Base-by-base conservation (phyloP, 1,140 invertebrate genomes). In the Teleopsis dalmanni region DNA sequence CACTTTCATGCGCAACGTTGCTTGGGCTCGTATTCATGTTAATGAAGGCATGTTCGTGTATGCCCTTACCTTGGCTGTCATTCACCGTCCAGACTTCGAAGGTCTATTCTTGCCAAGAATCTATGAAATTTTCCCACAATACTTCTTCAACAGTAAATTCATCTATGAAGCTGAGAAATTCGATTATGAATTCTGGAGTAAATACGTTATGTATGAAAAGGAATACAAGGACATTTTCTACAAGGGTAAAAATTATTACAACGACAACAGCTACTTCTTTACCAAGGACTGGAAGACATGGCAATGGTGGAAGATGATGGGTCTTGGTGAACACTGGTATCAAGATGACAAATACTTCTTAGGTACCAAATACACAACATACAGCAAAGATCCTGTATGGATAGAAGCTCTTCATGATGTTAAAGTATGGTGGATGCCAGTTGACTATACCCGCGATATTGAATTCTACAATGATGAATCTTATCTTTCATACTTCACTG, bases 401-500 rank as follows among this genome's bases (percentile, higher is more conserved):
- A n/a, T n/a, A n/a, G n/a, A n/a, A n/a, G n/a, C n/a, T n/a, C n/a
- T n/a, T n/a, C n/a, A n/a, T n/a, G 50, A 51, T 16, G 7, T 58
- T 2, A 47, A 61, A 18, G 52, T 56, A 19, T 60, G 57, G 50
- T 65, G 52, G 40, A 53, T 60, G 53, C 62, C 62, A 2, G 61
- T 65, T 8, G 62, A 59, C 81, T 42, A 85, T 83, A 72, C 77
- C 77, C 60, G 77, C 74, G 37, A 18, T 76, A 80, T 60, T 76
- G 73, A 58, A 80, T 79, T 73, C 78, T 83, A 53, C 76, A 74
- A 73, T 35, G 55, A 73, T 7, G 68, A 76, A 21, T 74, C 79
- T 48, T 69, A 76, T 43, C 38, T 89, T 18, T 72, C 75, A 16
- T 88, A 88, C 63, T 88, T 81, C 73, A 82, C 82, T 0, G 81